These are phyloP conservation scores for Listronotus bonariensis DNA, from an alignment of 1,140 invertebrate genomes.

Conservation along the genomic window DNA sequence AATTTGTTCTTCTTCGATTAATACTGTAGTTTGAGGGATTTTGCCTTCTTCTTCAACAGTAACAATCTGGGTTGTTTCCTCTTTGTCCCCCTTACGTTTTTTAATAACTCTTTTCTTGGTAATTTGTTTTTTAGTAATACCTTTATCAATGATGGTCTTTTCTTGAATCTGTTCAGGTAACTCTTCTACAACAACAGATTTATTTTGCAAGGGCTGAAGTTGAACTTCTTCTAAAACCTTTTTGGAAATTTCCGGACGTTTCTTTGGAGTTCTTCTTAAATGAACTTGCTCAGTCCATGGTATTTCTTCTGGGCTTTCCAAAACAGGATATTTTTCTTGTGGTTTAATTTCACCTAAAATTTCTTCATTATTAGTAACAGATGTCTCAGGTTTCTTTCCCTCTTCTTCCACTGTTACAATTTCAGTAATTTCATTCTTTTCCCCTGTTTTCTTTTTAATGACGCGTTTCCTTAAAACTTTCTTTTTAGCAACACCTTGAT, in stretches of 20 bases:
- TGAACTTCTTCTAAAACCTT: slow-evolving; percentile 49
- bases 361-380: slow-evolving; percentile 46
- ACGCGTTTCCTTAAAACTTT: slow-evolving; percentile 45
- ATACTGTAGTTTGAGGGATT: slow-evolving; percentile 48
- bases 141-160: slow-evolving; percentile 47
- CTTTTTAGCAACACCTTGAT: slow-evolving; percentile 46
- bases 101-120: slow-evolving; percentile 53
- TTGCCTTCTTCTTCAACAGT: slow-evolving; percentile 52
- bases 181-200: slow-evolving; percentile 45
- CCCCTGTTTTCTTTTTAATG: slow-evolving; percentile 46
- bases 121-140: slow-evolving; percentile 45
- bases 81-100: slow-evolving; percentile 55
- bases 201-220: slow-evolving; percentile 43
- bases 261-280: slow-evolving; percentile 54
- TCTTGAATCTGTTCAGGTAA: slow-evolving; percentile 46
- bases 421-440: slow-evolving; percentile 48
- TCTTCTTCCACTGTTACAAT: slow-evolving; percentile 51
- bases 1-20: slow-evolving; percentile 41
- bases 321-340: slow-evolving; percentile 51
- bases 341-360: slow-evolving; percentile 29
- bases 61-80: slow-evolving; percentile 48
- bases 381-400: slow-evolving; percentile 48
- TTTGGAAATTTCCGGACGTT: slow-evolving; percentile 53
- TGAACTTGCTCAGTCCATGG: slow-evolving; percentile 57
- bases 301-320: slow-evolving; percentile 56